Base-by-base conservation (phyloP, 1,140 invertebrate species). In the Papilio glaucus region DNA sequence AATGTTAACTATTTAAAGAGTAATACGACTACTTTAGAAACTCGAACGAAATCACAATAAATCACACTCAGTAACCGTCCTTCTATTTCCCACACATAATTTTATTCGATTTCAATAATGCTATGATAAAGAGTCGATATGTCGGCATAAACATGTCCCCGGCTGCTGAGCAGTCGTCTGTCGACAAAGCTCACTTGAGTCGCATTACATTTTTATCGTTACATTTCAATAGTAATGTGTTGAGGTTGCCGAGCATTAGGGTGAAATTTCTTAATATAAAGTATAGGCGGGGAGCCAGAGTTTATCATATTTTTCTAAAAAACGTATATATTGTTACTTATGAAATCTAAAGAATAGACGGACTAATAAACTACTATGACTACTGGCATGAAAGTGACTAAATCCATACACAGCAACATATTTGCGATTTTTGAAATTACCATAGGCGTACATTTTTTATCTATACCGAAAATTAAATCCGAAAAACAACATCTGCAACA, bases 81-180 rank as follows among this genome's bases (percentile, higher is more conserved):
- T 42, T 13, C 21, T 4, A 45, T 29, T 42, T 67, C 71, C 67
- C 71, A 69, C 71, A 24, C 65, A 63, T 37, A 71, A 73, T 68
- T 70, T 60, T 15, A 70, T 71, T 73, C 38, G 26, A 33, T 41
- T 73, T 71, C 75, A 73, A 76, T 76, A 67, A 72, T 67, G 41
- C 63, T 71, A 73, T 72, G 72, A 57, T 73, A 73, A 76, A 67
- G 49, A 60, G 68, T 29, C 26, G 24, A 26, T 21, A 24, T n/a
- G 62, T 73, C 21, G 37, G 53, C 61, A 76, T 76, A 76, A 76
- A 76, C 72, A 71, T 45, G 72, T 65, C 37, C 57, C 39, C 61
- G 65, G 18, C 57, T 53, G 37, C 41, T n/a, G n/a, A n/a, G 18
- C 39, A 61, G 37, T 38, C 24, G 13, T 26, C 37, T 45, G 62